A percentile compares a stretch with the other conserved stretches of the same genome.
Evolutionary conservation across 1,140 invertebrate genomes (phyloP).

Genomic region (Armadillidium nasatum): DNA sequence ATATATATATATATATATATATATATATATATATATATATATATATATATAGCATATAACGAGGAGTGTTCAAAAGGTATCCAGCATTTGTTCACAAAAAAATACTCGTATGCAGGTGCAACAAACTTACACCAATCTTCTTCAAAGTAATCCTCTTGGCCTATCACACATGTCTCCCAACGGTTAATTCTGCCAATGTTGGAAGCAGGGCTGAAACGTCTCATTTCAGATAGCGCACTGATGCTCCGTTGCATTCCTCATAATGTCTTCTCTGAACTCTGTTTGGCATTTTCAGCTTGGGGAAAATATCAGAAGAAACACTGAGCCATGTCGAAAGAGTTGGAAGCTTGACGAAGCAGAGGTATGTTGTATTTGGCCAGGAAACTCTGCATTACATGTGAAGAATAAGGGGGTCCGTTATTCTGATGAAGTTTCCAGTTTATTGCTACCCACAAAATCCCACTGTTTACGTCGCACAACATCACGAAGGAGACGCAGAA

Average conservation of each 20-base stretch:
- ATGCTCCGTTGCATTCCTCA: not conserved
- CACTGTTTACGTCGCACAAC: too few species aligned
- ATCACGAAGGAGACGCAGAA: too few species aligned
- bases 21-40: too few species aligned
- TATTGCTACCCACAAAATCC: too few species aligned
- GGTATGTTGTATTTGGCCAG: too few species aligned
- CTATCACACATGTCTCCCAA: not conserved
- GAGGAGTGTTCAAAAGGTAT: too few species aligned
- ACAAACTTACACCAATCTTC: slow-evolving; percentile 1
- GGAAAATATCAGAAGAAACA: not conserved
- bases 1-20: too few species aligned
- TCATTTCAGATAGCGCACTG: not conserved
- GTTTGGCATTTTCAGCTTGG: not conserved
- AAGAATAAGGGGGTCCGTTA: too few species aligned
- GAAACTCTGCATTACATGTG: too few species aligned
- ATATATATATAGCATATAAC: too few species aligned
- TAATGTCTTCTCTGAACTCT: not conserved
- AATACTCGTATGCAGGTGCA: not conserved
- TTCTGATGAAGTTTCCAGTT: too few species aligned
- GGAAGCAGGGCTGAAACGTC: not conserved
- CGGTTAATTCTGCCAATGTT: slow-evolving; percentile 9
- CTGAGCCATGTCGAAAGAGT: not conserved
- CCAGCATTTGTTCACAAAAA: not conserved
- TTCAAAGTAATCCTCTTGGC: not conserved
- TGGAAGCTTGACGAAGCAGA: not conserved